Percentiles rank a stretch among this genome's conserved stretches.
These are phyloP conservation scores for Pseudeuparius sepicola DNA, from an alignment of 2,888 invertebrate genomes.

Conservation along the genomic window DNA sequence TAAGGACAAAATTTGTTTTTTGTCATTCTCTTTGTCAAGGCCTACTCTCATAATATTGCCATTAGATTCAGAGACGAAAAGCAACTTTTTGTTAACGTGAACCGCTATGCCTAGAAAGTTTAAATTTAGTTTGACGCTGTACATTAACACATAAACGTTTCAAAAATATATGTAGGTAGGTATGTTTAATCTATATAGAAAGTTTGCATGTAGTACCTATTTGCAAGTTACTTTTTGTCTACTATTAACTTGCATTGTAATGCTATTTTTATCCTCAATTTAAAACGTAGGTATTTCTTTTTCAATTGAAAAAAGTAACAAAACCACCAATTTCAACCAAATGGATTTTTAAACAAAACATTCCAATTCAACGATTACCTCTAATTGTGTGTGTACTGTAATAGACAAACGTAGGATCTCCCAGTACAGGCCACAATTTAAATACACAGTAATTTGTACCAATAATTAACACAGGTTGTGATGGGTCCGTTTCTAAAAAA, in stretches of 20 bases:
- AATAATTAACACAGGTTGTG: slow-evolving; percentile 59
- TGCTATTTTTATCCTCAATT: too few species aligned
- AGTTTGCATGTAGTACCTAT: too few species aligned
- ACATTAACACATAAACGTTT: too few species aligned
- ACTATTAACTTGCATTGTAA: too few species aligned
- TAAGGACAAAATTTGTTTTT: slow-evolving; percentile 47
- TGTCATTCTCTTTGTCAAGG: slow-evolving; percentile 39
- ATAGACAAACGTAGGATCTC: slow-evolving; percentile 54
- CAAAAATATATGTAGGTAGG: too few species aligned
- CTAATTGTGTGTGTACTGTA: neutral
- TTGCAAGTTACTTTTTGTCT: too few species aligned
- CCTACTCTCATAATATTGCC: slow-evolving; percentile 44
- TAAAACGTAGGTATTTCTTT: too few species aligned
- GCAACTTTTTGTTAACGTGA: slow-evolving; percentile 58
- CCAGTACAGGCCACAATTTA: slow-evolving; percentile 56
- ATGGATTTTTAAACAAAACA: too few species aligned
- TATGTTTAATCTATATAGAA: too few species aligned
- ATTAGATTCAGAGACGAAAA: slow-evolving; percentile 68
- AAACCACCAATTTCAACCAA: too few species aligned
- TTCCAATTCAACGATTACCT: neutral
- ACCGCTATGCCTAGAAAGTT: slow-evolving; percentile 58
- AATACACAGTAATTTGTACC: slow-evolving; percentile 59
- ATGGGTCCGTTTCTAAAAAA: slow-evolving; percentile 50
- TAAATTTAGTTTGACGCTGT: slow-evolving; percentile 2
- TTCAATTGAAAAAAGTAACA: too few species aligned